Base-by-base conservation (phyloP, 2,113 vertebrate species). In the Heliornis fulica region DNA sequence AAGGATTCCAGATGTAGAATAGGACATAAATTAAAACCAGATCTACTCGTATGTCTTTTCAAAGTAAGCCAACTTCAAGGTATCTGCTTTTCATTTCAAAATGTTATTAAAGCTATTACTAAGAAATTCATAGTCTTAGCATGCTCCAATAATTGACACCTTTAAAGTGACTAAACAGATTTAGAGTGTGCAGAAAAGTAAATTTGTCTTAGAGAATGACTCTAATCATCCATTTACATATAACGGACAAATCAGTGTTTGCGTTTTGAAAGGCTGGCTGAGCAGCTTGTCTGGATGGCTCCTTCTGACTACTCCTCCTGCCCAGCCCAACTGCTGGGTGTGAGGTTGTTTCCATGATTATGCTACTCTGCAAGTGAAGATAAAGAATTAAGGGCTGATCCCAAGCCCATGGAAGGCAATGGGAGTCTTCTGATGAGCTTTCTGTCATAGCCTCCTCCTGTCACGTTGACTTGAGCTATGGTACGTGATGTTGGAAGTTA, bases 81-180 rank as follows among this genome's bases (percentile, higher is more conserved):
- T 99, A 99, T 99, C 99, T 99, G 99, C 98, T 99, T 99, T 98
- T 99, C 99, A 99, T 99, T 99, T 99, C 97, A 98, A 98, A 99
- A 99, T 99, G 99, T 99, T 99, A 99, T 99, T 99, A 99, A 99
- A 98, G 98, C 98, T 99, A 98, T 98, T 99, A 98, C 98, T 99
- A 98, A 99, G 98, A 99, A 99, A 99, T 98, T 98, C 98, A 97
- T 98, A 98, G 98, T 98, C 98, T 98, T 97, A 96, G 98, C 98
- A 97, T 98, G 98, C 98, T 98, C 98, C 98, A 98, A 98, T 99
- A 99, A 99, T 99, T 99, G 99, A 99, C 99, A 99, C 99, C 99
- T 99, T 99, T 98, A 99, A 99, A 99, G 98, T 99, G 98, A 99
- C 99, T 98, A 98, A 98, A 99, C 98, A 99, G 99, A 99, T 99